Evolutionary conservation across 2,797 vertebrate species (phyloP), one percentile per base, ranked within the genome.

Genomic region (Petrocephalus sullivani): DNA sequence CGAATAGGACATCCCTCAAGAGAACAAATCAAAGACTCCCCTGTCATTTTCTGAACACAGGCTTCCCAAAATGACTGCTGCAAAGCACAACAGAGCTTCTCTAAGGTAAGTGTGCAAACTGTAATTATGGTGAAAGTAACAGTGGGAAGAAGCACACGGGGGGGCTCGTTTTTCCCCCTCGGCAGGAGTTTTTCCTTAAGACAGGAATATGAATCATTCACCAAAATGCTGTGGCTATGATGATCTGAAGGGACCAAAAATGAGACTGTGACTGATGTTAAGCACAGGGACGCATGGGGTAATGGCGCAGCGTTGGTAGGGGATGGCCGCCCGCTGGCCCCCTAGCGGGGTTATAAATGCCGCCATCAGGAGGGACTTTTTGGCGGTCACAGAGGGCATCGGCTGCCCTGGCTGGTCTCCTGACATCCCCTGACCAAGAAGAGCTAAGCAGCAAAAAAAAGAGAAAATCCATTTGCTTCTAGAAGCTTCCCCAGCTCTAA

Each of bases 331-430:
- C 0, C 2, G 61, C 61, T 23, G 2, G 4, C 85, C 87, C 89
- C 88, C 64, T 88, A 71, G 51, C 88, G 88, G 89, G 90, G 90
- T 94, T 95, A 94, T 94, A 93, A 93, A 94, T 95, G 95, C 94
- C 91, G 84, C 82, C 91, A 90, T 87, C 89, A 90, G 87, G 90
- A 92, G 78, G 85, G 88, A 93, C 92, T 90, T 49, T 23, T 53
- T 33, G 75, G 83, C 1, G 81, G 49, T 2, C 49, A 33, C 49
- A 37, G 57, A 3, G 87, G 87, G 57, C 58, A 64, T 88, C 78
- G 37, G 58, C 19, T 51, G 87, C 81, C 53, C 23, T 54, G 41
- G 49, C 57, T 0, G 78, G 2, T 56, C 81, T 54, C 37, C 71
- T 41, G 81, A 83, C 81, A 83, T 53, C 54, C 23, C 46, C 46